phyloP scores from a whole-genome alignment of 2,888 invertebrate genomes.

The Apamea epomidion region DNA sequence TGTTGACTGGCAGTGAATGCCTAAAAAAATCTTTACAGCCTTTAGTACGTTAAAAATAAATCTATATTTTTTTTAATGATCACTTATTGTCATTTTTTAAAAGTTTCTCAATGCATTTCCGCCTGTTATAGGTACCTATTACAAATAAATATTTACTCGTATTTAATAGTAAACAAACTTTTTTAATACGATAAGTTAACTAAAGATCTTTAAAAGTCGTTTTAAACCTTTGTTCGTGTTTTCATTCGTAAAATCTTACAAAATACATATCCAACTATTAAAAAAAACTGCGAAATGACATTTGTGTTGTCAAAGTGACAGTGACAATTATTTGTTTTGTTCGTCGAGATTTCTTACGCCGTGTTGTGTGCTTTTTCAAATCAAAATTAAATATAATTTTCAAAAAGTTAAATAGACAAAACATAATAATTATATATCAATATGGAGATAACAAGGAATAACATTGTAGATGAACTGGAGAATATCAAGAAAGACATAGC shows the following conservation, averaged over 20 bases:
- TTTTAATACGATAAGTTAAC: no score
- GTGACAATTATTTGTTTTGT: slow-evolving; percentile 18
- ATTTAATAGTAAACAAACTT: not conserved
- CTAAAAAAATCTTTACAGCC: not conserved
- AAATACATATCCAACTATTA: not conserved
- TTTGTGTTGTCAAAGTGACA: slow-evolving; percentile 1
- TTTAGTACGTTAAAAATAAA: not conserved
- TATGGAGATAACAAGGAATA: slow-evolving; percentile 92
- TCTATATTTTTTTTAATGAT: not conserved
- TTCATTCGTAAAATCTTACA: not conserved
- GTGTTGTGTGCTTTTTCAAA: not conserved
- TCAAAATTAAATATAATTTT: not conserved
- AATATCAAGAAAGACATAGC: slow-evolving; percentile 90
- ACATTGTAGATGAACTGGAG: slow-evolving; percentile 90
- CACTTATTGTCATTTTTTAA: no score
- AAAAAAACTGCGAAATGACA: not conserved
- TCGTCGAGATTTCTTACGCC: not conserved
- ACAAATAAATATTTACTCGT: not conserved
- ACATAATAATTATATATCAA: slow-evolving; percentile 40
- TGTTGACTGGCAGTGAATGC: no score
- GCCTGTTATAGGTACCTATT: not conserved
- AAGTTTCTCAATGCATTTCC: not conserved
- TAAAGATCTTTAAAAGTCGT: not conserved
- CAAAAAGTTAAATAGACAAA: not conserved
- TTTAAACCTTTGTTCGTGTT: not conserved